phyloP scores from a whole-genome alignment of 2,797 vertebrate genomes.

The Chaetodon trifasciatus region DNA sequence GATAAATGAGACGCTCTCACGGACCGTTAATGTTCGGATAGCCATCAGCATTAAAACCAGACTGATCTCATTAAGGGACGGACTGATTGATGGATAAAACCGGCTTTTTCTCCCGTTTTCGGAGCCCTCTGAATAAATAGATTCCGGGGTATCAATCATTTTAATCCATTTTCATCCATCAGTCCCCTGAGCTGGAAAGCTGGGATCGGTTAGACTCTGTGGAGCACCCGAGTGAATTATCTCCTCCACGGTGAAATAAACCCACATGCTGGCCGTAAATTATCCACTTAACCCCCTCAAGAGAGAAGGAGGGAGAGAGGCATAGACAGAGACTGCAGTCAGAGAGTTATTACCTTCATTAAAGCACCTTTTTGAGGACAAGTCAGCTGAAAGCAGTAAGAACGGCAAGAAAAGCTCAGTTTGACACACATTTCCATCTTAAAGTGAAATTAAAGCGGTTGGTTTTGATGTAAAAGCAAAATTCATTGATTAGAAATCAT shows the following conservation, averaged over 20 bases:
- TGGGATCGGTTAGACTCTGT: slow-evolving; percentile 35
- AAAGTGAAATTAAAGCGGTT: not conserved
- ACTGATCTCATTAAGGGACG: not conserved
- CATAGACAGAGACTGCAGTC: not conserved
- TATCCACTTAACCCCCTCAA: slow-evolving; percentile 61
- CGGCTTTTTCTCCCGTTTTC: not conserved
- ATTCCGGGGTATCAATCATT: slow-evolving; percentile 27
- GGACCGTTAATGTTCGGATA: slow-evolving; percentile 2
- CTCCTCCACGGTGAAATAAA: slow-evolving; percentile 57
- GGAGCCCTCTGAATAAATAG: slow-evolving; percentile 1
- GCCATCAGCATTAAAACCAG: not conserved
- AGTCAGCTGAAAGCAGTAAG: too few species aligned
- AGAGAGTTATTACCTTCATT: slow-evolving; percentile 20
- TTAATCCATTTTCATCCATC: slow-evolving; percentile 47
- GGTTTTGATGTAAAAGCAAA: not conserved
- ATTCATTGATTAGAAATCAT: too few species aligned
- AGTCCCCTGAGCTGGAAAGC: slow-evolving; percentile 38
- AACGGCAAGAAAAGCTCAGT: too few species aligned
- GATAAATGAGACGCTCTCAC: not conserved
- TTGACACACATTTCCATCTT: too few species aligned
- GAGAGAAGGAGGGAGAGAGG: slow-evolving; percentile 28
- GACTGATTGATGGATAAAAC: slow-evolving; percentile 1
- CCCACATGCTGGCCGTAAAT: slow-evolving; percentile 58
- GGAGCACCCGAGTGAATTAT: slow-evolving; percentile 46
- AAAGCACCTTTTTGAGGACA: not conserved